Conservation (phyloP, 2,888 invertebrate genomes). For the Ophioninae sp. region DNA sequence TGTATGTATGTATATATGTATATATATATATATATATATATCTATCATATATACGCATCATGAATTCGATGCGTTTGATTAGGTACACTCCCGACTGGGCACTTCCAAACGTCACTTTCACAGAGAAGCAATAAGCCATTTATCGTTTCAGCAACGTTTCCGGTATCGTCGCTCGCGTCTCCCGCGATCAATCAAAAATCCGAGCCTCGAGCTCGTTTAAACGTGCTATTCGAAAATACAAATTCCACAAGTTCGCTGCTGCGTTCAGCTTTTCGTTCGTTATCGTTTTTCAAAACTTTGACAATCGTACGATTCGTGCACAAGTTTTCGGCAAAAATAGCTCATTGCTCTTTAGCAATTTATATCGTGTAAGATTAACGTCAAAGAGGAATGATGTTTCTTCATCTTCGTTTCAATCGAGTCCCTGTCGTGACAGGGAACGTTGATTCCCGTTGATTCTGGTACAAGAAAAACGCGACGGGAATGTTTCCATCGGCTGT, state of each 20-base stretch:
- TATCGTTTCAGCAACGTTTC: slow-evolving; percentile 27
- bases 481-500: not conserved
- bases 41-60: slow-evolving; percentile 47
- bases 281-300: not conserved
- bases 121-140: slow-evolving; percentile 67
- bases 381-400: slow-evolving; percentile 72
- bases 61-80: slow-evolving; percentile 59
- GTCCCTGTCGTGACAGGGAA: slow-evolving; percentile 5
- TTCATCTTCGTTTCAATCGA: slow-evolving; percentile 16
- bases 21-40: slow-evolving; percentile 48
- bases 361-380: slow-evolving; percentile 58
- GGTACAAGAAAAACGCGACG: slow-evolving; percentile 2
- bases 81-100: slow-evolving; percentile 65
- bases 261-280: slow-evolving; percentile 17
- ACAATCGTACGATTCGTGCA: slow-evolving; percentile 24
- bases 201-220: slow-evolving; percentile 12
- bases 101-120: slow-evolving; percentile 58
- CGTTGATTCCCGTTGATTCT: not conserved
- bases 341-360: slow-evolving; percentile 62
- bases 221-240: not conserved
- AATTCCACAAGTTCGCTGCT: slow-evolving; percentile 1
- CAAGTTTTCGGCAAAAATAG: slow-evolving; percentile 65
- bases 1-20: slow-evolving; percentile 42
- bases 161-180: not conserved
- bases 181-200: slow-evolving; percentile 8